Conservation (phyloP, 2,888 invertebrate genomes). For the Megalurothrips usitatus region DNA sequence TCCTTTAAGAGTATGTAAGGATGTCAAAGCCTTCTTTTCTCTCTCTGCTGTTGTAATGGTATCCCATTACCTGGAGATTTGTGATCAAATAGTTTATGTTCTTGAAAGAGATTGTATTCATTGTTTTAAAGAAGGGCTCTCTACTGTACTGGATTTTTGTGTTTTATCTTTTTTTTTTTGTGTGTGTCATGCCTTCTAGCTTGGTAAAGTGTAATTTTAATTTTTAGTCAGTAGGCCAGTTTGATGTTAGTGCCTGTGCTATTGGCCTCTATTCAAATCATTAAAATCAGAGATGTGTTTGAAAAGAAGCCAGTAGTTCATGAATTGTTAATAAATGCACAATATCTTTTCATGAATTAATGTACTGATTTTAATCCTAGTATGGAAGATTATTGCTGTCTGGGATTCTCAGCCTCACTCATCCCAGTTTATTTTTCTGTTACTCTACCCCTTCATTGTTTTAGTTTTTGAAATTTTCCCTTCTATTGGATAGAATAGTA, state of each 20-base stretch:
- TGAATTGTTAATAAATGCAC: no score
- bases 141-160: neutral
- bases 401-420: no score
- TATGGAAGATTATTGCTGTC: no score
- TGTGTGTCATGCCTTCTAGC: neutral
- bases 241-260: neutral
- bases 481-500: no score
- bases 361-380: neutral
- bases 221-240: neutral
- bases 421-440: no score
- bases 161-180: neutral
- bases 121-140: neutral
- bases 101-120: neutral
- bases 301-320: no score
- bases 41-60: no score
- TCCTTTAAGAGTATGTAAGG: no score
- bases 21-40: no score
- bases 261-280: conserved; percentile 1
- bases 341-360: neutral
- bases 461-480: neutral
- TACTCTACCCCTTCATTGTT: conserved; percentile 15
- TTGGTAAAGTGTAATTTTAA: conserved; percentile 24
- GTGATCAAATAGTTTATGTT: neutral
- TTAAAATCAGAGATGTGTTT: no score
- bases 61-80: neutral